These are phyloP conservation scores for Macrophya alboannulata DNA, from an alignment of 2,888 invertebrate genomes.

Conservation along the genomic window DNA sequence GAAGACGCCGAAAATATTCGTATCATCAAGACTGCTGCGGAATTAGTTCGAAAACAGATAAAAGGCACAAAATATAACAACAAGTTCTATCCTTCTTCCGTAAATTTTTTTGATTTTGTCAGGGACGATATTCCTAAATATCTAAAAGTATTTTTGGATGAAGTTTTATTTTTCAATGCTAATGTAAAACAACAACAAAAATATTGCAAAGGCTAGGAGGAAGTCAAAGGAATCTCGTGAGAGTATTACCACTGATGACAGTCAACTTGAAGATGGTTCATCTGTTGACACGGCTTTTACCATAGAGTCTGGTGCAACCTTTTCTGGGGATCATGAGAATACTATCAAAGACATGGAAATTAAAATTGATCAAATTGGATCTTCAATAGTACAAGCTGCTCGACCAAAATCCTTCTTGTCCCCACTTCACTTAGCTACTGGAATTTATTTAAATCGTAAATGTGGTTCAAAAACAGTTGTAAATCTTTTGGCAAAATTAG, in stretches of 20 bases:
- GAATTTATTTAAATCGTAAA: not conserved
- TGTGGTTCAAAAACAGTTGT: not conserved
- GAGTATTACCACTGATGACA: not conserved
- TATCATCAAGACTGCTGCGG: not conserved
- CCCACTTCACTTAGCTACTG: not conserved
- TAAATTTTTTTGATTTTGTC: too few species aligned
- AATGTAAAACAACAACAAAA: not conserved
- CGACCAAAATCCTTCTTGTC: not conserved
- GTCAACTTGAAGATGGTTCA: not conserved
- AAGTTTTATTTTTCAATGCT: not conserved
- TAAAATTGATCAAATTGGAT: not conserved
- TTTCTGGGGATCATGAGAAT: not conserved
- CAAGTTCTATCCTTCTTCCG: not conserved
- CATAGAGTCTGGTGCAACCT: not conserved
- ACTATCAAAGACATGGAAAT: not conserved
- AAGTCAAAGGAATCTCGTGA: not conserved
- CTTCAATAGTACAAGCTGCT: not conserved
- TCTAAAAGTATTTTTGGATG: not conserved
- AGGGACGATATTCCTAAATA: too few species aligned
- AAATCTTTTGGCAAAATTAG: slow-evolving; percentile 5
- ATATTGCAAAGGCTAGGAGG: not conserved
- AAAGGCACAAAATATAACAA: not conserved
- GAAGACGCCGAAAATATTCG: not conserved
- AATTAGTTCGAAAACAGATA: too few species aligned
- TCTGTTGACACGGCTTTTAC: not conserved